Conservation (phyloP, 2,888 invertebrate genomes). For the Macrosoma leucophasiata region DNA sequence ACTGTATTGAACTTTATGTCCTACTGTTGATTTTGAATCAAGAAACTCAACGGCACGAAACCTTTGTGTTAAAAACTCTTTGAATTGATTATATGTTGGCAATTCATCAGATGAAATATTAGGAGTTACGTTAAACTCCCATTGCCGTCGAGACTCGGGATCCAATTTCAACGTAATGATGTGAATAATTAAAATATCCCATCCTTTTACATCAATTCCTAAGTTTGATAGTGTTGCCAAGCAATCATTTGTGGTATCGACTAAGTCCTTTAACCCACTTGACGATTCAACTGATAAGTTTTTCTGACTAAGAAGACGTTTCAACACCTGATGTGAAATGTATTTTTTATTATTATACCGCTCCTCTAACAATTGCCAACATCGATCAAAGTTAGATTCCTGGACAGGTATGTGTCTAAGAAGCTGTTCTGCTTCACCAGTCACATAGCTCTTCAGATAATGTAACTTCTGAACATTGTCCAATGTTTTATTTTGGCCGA, state of each 20-base stretch:
- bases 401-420: no score
- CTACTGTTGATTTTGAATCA: no score
- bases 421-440: no score
- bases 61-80: slow-evolving; percentile 19
- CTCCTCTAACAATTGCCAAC: no score
- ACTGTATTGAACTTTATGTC: slow-evolving; percentile 10
- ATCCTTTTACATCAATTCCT: slow-evolving; percentile 14
- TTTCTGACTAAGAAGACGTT: no score
- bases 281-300: no score
- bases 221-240: slow-evolving; percentile 19
- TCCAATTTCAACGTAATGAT: slow-evolving; percentile 21
- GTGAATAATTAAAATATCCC: slow-evolving; percentile 26
- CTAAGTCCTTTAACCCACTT: slow-evolving; percentile 16
- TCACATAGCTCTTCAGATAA: no score
- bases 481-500: no score
- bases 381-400: no score
- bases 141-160: slow-evolving; percentile 20
- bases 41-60: slow-evolving; percentile 25
- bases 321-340: no score
- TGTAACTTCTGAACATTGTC: no score
- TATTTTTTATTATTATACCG: no score
- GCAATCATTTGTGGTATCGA: slow-evolving; percentile 24
- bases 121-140: slow-evolving; percentile 21
- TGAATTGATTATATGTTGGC: slow-evolving; percentile 22
- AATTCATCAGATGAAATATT: slow-evolving; percentile 15